phyloP scores from a whole-genome alignment of 2,797 vertebrate species.

The Hemitrygon akajei region DNA sequence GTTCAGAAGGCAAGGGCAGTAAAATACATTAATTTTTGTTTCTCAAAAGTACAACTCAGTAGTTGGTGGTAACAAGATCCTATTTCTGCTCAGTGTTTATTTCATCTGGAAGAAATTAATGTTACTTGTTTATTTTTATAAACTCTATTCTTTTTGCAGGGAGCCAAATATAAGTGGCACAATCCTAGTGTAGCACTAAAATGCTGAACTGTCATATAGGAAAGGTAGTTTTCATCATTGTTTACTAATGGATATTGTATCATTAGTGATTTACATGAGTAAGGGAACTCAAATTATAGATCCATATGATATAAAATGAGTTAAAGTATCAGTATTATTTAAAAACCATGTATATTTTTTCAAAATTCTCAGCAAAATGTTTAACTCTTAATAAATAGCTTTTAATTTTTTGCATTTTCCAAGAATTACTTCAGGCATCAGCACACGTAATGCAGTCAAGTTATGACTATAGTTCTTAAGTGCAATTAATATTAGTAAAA shows the following conservation, averaged over 20 bases:
- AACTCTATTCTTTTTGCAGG: background rate
- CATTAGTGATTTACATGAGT: background rate
- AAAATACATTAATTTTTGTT: background rate
- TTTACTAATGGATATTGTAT: background rate
- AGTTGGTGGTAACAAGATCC: background rate
- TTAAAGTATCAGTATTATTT: too few species aligned
- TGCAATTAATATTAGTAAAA: conserved; percentile 14
- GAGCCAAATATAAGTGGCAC: background rate
- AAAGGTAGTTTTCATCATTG: background rate
- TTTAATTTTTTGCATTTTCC: background rate
- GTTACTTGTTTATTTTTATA: background rate
- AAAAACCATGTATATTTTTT: background rate
- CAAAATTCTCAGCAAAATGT: background rate
- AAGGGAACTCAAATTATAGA: background rate
- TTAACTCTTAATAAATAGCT: background rate
- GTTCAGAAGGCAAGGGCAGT: background rate
- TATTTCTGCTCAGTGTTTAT: background rate
- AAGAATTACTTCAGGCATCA: background rate
- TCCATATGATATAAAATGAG: background rate
- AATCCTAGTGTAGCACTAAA: background rate
- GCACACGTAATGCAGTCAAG: background rate
- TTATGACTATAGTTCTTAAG: background rate
- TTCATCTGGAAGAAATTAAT: background rate
- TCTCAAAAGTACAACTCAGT: background rate
- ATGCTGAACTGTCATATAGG: background rate